phyloP scores from a whole-genome alignment of 2,113 vertebrate species.

The Stigmatopora nigra region DNA sequence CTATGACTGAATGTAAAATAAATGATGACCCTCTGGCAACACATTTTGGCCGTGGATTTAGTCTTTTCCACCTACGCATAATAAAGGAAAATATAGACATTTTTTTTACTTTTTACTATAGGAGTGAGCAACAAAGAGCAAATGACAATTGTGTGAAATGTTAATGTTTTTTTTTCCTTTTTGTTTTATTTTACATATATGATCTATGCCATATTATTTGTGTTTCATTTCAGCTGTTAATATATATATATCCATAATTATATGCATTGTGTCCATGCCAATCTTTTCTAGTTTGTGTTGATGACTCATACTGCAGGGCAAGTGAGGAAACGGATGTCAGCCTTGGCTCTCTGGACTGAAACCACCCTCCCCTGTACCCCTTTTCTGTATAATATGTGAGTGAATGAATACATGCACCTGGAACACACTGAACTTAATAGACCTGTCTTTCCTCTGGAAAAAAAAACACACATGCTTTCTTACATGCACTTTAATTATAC shows the following conservation, averaged over 20 bases:
- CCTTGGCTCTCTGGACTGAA: conserved; percentile 20
- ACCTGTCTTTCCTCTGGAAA: background rate
- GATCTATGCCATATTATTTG: background rate
- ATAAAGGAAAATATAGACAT: background rate
- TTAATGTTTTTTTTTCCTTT: background rate
- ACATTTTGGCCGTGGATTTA: background rate
- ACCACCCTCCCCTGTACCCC: conserved; percentile 20
- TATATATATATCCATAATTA: background rate
- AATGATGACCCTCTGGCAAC: background rate
- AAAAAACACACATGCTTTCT: conserved; percentile 18
- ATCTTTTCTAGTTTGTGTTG: conserved; percentile 14
- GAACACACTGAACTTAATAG: conserved; percentile 64
- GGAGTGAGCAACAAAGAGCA: background rate
- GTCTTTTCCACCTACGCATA: background rate
- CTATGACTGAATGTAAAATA: background rate
- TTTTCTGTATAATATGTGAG: conserved; percentile 9
- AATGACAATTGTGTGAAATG: background rate
- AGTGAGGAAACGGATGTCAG: conserved; percentile 13
- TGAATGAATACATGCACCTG: conserved; percentile 47
- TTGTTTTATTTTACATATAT: background rate
- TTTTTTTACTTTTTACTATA: background rate
- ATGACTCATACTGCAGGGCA: conserved; percentile 57
- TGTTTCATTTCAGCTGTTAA: background rate
- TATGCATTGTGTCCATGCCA: background rate
- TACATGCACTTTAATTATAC: background rate